Evolutionary conservation across 2,888 invertebrate species (phyloP), one percentile per base, ranked within the genome.

Genomic region (Trachelus troglodyta): DNA sequence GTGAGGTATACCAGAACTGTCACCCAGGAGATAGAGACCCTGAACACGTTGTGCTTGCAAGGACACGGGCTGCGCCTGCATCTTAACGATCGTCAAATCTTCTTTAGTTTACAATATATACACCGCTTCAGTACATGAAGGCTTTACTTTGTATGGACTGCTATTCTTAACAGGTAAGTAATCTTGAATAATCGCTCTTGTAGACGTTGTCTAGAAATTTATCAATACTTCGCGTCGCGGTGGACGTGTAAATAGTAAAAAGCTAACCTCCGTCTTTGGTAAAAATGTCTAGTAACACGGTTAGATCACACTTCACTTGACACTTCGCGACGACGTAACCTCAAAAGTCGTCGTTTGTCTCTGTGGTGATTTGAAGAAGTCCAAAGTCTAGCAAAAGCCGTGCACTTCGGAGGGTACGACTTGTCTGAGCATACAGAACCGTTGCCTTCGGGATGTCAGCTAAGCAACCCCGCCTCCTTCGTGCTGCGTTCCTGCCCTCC

Each of bases 1-100:
- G 76, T 89, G 87, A 0, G 89, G 89, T 12, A 89, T 86, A 0
- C 89, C 89, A 31, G 89, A 87, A 77, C 88, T 89, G 81, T 89
- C 89, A 76, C 87, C 87, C 30, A 89, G 76, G 34, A 85, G 75
- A 40, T 87, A 85, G 74, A 87, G 77, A 34, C 84, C 84, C 11
- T 71, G 71, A 30, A 34, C n/a, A 23, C 86, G 81, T 40, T 85
- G 86, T n/a, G 81, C 69, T 76, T 86, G 86, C 1, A 85, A 77
- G 34, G 79, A 79, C 77, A 87, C 83, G 74, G 86, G 80, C 69
- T 88, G 89, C 12, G 84, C 81, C 76, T 89, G 89, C 89, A 90
- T 88, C 79, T 78, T 76, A 23, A 56, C 56, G 23, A 9, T 56
- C 23, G 23, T 56, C 9, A 23, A 23, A 23, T 56, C 56, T 40